Conservation (phyloP, 2,888 invertebrate genomes). For the Heliconius aoede region DNA sequence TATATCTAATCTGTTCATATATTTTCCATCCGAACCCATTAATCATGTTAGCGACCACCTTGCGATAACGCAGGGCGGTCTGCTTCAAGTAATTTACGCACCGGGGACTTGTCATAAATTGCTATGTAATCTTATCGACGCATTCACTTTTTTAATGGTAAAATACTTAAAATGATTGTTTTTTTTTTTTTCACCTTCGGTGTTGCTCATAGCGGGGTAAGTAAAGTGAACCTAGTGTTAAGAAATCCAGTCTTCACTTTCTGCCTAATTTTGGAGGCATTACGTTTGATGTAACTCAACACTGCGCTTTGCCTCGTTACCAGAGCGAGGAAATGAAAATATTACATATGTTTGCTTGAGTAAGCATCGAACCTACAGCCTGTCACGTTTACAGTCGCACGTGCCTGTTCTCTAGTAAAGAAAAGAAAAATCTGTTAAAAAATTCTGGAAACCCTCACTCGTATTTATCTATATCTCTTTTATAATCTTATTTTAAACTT, state of each 20-base stretch:
- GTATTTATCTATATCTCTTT: no score
- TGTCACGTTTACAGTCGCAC: no score
- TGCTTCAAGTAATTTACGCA: slow-evolving; percentile 43
- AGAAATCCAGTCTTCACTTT: no score
- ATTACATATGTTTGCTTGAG: no score
- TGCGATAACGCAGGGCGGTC: slow-evolving; percentile 38
- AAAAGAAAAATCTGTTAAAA: not conserved
- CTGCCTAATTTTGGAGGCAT: no score
- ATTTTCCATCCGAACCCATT: slow-evolving; percentile 33
- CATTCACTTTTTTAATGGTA: slow-evolving; percentile 1
- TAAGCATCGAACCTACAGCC: no score
- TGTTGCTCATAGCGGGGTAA: no score
- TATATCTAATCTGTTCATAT: slow-evolving; percentile 20
- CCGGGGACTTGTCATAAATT: slow-evolving; percentile 36
- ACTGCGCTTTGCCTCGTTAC: no score
- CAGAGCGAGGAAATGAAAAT: no score
- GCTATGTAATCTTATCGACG: slow-evolving; percentile 36
- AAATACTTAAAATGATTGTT: not conserved
- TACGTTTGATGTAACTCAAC: no score
- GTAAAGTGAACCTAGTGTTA: no score
- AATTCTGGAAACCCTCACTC: not conserved
- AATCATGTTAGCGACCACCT: slow-evolving; percentile 33
- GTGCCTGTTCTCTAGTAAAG: not conserved
- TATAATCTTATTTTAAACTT: not conserved
- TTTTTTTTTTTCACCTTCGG: not conserved